A percentile compares a stretch with the other conserved stretches of the same genome.
These are phyloP conservation scores for Cordylochernes scorpioides DNA, from an alignment of 2,888 invertebrate species.

Conservation along the genomic window DNA sequence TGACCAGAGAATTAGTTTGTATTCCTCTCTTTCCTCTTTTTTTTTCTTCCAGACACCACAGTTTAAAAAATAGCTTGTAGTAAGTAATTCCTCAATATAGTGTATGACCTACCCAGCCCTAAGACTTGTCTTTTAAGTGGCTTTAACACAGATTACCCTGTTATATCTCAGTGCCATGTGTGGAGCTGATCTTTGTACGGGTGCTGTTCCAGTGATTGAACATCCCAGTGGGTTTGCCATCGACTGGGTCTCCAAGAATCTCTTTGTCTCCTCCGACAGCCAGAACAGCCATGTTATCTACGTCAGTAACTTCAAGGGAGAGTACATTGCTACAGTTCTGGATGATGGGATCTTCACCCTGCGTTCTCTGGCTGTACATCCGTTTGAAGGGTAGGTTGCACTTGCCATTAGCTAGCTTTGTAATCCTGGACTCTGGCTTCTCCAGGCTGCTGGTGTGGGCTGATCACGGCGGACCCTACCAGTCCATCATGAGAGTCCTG, in stretches of 20 bases:
- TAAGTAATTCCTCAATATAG: too few species aligned
- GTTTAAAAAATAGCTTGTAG: too few species aligned
- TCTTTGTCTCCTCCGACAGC: slow-evolving; percentile 39
- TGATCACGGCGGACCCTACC: slow-evolving; percentile 25
- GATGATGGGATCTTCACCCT: slow-evolving; percentile 6
- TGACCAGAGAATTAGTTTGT: too few species aligned
- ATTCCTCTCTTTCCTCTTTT: too few species aligned
- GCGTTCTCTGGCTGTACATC: slow-evolving; percentile 41
- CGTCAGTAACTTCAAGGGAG: slow-evolving; percentile 42
- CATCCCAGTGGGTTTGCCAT: slow-evolving; percentile 44
- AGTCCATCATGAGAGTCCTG: slow-evolving; percentile 32
- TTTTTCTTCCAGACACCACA: too few species aligned
- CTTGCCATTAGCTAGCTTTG: neutral
- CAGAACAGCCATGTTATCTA: slow-evolving; percentile 30
- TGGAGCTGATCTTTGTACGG: too few species aligned
- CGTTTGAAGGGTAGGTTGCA: slow-evolving; percentile 27
- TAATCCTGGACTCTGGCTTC: neutral
- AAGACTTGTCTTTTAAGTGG: too few species aligned
- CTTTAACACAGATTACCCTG: too few species aligned
- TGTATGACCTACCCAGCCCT: too few species aligned
- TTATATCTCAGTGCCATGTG: too few species aligned
- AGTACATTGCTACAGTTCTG: slow-evolving; percentile 20
- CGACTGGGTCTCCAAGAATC: slow-evolving; percentile 48
- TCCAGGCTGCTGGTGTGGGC: slow-evolving; percentile 29
- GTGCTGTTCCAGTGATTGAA: slow-evolving; percentile 26